phyloP scores from a whole-genome alignment of 2,113 vertebrate species.

The Trinectes maculatus region DNA sequence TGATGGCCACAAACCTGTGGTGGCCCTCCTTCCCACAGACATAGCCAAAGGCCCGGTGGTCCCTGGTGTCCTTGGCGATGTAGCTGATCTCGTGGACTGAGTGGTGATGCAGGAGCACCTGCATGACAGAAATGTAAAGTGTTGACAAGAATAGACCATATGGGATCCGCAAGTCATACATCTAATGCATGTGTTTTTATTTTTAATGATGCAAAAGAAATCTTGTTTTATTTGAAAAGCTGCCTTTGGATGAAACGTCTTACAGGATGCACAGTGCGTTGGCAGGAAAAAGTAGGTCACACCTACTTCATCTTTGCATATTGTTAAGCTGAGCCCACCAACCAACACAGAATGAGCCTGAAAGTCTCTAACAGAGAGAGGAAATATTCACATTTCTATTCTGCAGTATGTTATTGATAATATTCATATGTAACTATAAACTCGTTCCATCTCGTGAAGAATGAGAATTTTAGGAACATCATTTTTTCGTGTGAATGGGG shows the following conservation, averaged over 20 bases:
- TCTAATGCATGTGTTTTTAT: background rate
- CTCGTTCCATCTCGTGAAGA: background rate
- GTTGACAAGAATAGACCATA: background rate
- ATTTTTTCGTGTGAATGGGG: background rate
- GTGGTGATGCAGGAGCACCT: conserved; percentile 96
- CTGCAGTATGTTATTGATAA: background rate
- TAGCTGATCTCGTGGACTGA: conserved; percentile 98
- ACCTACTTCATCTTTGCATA: conserved; percentile 57
- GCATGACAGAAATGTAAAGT: background rate
- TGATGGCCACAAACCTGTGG: conserved; percentile 98
- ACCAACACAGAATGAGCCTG: conserved; percentile 28
- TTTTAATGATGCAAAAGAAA: background rate
- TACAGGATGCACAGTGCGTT: conserved; percentile 17
- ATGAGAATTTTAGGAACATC: background rate
- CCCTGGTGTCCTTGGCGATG: conserved; percentile 97
- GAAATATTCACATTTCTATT: conserved; percentile 14
- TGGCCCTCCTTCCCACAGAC: conserved; percentile 97
- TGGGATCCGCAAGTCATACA: background rate
- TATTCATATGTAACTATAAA: conserved; percentile 2
- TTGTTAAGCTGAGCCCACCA: conserved; percentile 39
- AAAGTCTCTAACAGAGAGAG: conserved; percentile 20
- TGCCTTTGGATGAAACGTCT: background rate
- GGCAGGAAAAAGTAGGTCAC: conserved; percentile 61
- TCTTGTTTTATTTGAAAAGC: conserved; percentile 18
- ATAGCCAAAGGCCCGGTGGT: conserved; percentile 96